These are phyloP conservation scores for Xiphydria camelus DNA, from an alignment of 2,888 invertebrate genomes.

Conservation along the genomic window DNA sequence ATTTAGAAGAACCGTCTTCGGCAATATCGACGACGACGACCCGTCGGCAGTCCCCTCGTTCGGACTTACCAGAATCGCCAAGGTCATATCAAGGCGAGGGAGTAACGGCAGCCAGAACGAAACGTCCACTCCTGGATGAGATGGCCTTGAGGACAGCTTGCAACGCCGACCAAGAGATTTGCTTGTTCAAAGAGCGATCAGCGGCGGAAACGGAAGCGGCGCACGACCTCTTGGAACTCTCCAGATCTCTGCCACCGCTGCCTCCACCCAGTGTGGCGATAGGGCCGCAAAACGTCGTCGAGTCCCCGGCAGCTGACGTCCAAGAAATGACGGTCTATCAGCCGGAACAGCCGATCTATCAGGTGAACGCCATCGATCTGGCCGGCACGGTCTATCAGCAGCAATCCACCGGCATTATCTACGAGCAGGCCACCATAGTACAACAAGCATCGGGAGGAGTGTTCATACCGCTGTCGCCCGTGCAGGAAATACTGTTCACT, in stretches of 20 bases:
- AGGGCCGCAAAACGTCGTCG: slow-evolving; percentile 63
- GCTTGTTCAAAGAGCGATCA: slow-evolving; percentile 31
- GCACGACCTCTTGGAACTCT: slow-evolving; percentile 76
- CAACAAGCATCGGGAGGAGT: slow-evolving; percentile 47
- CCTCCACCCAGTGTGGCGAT: slow-evolving; percentile 72
- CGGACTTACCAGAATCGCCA: no score
- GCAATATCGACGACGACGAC: no score
- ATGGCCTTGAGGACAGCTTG: no score
- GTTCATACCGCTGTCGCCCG: slow-evolving; percentile 52
- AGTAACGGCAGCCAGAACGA: no score
- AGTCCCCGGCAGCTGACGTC: slow-evolving; percentile 51
- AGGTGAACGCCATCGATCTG: slow-evolving; percentile 47
- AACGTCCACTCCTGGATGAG: no score
- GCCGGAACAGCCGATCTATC: slow-evolving; percentile 25
- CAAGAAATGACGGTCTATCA: slow-evolving; percentile 54
- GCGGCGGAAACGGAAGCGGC: slow-evolving; percentile 89
- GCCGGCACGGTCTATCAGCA: slow-evolving; percentile 32
- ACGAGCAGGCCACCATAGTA: slow-evolving; percentile 56
- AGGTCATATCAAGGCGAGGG: no score
- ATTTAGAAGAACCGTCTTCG: no score
- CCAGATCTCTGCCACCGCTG: slow-evolving; percentile 76
- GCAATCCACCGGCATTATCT: slow-evolving; percentile 43
- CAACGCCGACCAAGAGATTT: no score
- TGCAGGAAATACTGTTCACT: slow-evolving; percentile 52
- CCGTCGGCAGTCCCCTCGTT: no score